Evolutionary conservation across 2,888 invertebrate genomes (phyloP).

Genomic region (Malthinus flaveolus): DNA sequence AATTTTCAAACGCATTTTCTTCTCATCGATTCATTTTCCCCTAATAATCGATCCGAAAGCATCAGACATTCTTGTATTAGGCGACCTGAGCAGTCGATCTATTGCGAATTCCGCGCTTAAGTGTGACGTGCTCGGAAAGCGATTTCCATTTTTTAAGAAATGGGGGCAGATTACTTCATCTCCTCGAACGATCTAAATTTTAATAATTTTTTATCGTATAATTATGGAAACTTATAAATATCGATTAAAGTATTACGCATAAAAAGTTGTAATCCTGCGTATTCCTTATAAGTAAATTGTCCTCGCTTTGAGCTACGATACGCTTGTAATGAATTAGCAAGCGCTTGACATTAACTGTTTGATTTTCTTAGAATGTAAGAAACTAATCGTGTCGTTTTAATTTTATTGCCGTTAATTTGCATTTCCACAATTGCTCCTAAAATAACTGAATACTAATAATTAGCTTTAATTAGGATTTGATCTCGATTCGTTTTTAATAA

Average conservation of each 20-base stretch:
- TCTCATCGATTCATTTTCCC: no score
- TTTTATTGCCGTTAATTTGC: conserved; percentile 44
- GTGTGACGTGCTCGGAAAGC: conserved; percentile 29
- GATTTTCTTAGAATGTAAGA: conserved; percentile 45
- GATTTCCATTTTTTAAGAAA: conserved; percentile 19
- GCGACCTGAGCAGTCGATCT: conserved; percentile 33
- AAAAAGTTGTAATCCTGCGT: conserved; percentile 45
- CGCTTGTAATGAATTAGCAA: conserved; percentile 48
- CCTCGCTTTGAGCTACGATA: conserved; percentile 43
- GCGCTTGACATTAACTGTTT: conserved; percentile 46
- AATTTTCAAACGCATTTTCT: no score
- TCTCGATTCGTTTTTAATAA: no score
- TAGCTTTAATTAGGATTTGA: no score
- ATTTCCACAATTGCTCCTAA: conserved; percentile 35
- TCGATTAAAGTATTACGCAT: conserved; percentile 30
- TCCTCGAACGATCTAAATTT: background rate
- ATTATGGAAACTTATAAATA: conserved; percentile 30
- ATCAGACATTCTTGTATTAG: conserved; percentile 35
- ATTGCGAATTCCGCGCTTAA: conserved; percentile 30
- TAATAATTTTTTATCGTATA: conserved; percentile 18
- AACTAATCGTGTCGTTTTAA: conserved; percentile 44
- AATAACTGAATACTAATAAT: background rate
- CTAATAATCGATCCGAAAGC: conserved; percentile 24
- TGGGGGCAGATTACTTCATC: background rate
- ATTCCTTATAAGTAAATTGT: conserved; percentile 47